These are phyloP conservation scores for Achlya flavicornis DNA, from an alignment of 2,888 invertebrate species.

Conservation along the genomic window DNA sequence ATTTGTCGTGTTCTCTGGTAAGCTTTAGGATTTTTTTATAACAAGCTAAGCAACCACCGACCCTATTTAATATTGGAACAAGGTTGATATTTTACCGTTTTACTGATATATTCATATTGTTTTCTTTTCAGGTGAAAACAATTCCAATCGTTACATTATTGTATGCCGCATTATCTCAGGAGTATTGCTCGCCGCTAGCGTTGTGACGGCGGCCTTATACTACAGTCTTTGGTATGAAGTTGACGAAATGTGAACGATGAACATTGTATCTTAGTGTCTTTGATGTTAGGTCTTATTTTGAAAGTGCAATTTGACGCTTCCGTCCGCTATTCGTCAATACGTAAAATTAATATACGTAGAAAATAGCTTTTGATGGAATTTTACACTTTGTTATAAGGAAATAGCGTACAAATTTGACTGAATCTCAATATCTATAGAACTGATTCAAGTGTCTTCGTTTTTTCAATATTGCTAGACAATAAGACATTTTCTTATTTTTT, in stretches of 20 bases:
- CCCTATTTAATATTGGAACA: too few relatives aligned
- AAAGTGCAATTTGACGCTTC: constrained; percentile 50
- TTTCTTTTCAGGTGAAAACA: constrained; percentile 64
- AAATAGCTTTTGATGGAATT: constrained; percentile 52
- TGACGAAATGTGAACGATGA: constrained; percentile 44
- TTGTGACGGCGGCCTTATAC: constrained; percentile 38
- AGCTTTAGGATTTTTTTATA: constrained; percentile 16
- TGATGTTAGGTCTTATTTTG: constrained; percentile 16
- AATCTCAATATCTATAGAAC: constrained; percentile 18
- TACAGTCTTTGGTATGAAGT: constrained; percentile 42
- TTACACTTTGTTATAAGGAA: constrained; percentile 34
- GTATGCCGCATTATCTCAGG: constrained; percentile 53
- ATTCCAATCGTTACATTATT: constrained; percentile 43
- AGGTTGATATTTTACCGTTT: neutral
- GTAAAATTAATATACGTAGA: constrained; percentile 17
- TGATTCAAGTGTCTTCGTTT: neutral
- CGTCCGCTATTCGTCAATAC: constrained; percentile 50
- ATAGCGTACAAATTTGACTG: constrained; percentile 22
- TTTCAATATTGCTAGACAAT: neutral
- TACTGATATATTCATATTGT: neutral
- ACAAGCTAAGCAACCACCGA: too few relatives aligned
- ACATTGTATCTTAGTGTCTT: neutral
- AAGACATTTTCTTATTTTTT: neutral
- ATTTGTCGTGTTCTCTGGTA: constrained; percentile 82
- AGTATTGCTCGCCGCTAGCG: constrained; percentile 44